Evolutionary conservation across 2,888 invertebrate genomes (phyloP).

Genomic region (Choreutis nemorana): DNA sequence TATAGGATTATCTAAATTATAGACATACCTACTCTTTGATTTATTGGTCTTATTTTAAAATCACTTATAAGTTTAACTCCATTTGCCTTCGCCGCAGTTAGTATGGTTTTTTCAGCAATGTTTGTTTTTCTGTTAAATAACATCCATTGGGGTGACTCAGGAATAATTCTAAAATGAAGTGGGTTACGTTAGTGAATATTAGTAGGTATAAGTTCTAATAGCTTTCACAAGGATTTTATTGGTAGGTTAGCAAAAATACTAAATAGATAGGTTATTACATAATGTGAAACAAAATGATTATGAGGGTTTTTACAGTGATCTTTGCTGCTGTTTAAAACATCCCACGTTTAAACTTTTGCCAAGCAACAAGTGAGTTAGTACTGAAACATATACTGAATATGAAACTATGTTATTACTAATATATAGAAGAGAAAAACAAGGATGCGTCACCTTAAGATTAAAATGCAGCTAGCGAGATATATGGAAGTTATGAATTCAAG

Average conservation of each 20-base stretch:
- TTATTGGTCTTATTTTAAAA: slow-evolving; percentile 54
- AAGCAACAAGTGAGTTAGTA: background rate
- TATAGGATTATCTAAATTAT: too few species aligned
- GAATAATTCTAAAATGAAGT: slow-evolving; percentile 30
- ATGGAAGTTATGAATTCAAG: slow-evolving; percentile 31
- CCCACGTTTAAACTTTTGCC: background rate
- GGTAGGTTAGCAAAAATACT: too few species aligned
- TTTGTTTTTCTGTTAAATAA: slow-evolving; percentile 36
- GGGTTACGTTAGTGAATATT: too few species aligned
- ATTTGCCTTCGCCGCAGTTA: slow-evolving; percentile 36
- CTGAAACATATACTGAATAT: slow-evolving; percentile 1
- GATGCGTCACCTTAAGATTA: slow-evolving; percentile 26
- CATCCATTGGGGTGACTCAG: slow-evolving; percentile 57
- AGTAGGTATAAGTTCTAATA: too few species aligned
- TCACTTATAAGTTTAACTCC: slow-evolving; percentile 32
- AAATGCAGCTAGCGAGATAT: slow-evolving; percentile 21
- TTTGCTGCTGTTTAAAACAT: background rate
- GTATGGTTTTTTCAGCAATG: slow-evolving; percentile 34
- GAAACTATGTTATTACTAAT: slow-evolving; percentile 9
- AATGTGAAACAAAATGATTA: too few species aligned
- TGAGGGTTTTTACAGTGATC: too few species aligned
- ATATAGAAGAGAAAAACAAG: slow-evolving; percentile 5
- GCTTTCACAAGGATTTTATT: too few species aligned
- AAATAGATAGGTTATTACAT: too few species aligned
- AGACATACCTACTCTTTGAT: slow-evolving; percentile 49